Conservation (phyloP, 2,113 vertebrate genomes). For the Apaloderma vittatum region DNA sequence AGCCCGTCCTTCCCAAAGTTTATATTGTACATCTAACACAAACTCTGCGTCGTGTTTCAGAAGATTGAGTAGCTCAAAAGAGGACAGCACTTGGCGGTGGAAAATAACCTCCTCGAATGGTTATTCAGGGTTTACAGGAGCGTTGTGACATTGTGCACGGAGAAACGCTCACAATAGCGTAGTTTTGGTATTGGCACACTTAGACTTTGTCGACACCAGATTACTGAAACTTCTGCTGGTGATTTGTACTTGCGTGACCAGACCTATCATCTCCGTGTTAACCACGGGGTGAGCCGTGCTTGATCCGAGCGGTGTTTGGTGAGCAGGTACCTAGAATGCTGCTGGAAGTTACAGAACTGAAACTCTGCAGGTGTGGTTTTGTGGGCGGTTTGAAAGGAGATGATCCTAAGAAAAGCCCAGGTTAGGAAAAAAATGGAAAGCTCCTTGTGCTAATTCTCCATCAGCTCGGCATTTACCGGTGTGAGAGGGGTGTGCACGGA, state of each 20-base stretch:
- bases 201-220: neutral
- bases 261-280: fast-evolving
- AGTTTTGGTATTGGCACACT: neutral
- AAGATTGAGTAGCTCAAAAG: neutral
- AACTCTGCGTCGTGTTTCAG: neutral
- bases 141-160: neutral
- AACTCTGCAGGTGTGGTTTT: neutral
- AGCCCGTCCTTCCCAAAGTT: neutral
- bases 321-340: neutral
- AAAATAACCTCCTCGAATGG: neutral
- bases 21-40: neutral
- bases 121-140: neutral
- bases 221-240: neutral
- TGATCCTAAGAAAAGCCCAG: neutral
- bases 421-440: neutral
- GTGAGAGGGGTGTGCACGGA: neutral
- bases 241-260: neutral
- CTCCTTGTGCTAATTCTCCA: neutral
- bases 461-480: neutral
- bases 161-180: neutral
- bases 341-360: neutral
- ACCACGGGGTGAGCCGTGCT: neutral
- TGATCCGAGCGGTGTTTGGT: fast-evolving
- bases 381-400: neutral
- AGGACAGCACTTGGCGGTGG: neutral